Evolutionary conservation across 2,888 invertebrate genomes (phyloP), one percentile per base, ranked within the genome.

Genomic region (Sturmia bella): DNA sequence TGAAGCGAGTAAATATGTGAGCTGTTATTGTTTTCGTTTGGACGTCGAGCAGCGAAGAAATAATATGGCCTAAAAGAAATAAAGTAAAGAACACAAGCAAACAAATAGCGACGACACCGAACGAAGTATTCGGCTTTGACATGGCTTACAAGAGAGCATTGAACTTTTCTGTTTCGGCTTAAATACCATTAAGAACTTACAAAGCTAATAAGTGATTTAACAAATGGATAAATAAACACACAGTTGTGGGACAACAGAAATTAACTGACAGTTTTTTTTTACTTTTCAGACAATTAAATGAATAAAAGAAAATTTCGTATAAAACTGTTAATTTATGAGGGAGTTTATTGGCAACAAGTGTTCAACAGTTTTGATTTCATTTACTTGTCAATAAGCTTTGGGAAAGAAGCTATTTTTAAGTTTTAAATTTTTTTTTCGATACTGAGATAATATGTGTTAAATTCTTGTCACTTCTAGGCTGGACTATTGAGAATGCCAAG

Each of bases 61-160:
- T 21, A 43, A 45, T 43, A 37, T 48, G 63, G 68, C 64, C 56
- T 48, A 56, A 73, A 24, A 76, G 59, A 45, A 76, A 56, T 37
- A 56, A 56, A 15, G 32, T 1, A 43, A 68, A 56, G 24, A 76
- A 43, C 11, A 17, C 3, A 45, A 76, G 63, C 57, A 45, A 64
- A 68, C 3, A 56, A 76, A 5, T 24, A 59, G 50, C 50, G 75
- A 75, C 43, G 54, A 68, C 32, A 81, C 56, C n/a, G n/a, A 63
- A 61, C 57, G 68, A 66, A 61, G 76, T 54, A 32, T 66, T 70
- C 45, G 41, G 61, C 64, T 76, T 76, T 76, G 84, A 81, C 78
- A 82, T 74, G 84, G 79, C 84, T 79, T 74, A 76, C 78, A 73
- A 70, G 70, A 73, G 84, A 70, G 81, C 84, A 81, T 73, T 79